Conservation (phyloP, 2,888 invertebrate genomes). For the Oxyteleia sp. region DNA sequence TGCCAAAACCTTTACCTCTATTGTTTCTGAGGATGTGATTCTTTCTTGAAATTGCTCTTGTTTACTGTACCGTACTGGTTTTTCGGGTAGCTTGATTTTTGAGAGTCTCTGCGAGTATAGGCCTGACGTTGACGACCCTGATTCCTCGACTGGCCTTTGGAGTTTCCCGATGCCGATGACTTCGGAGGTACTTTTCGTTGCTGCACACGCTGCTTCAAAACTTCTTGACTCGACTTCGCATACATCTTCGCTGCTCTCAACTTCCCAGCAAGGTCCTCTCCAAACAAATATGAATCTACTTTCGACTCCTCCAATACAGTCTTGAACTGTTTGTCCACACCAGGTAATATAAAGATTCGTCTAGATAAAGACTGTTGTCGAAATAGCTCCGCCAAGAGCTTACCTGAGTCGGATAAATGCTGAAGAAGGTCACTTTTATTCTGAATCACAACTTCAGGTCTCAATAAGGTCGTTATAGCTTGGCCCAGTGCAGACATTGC, state of each 20-base stretch:
- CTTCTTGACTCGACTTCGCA: conserved; percentile 6
- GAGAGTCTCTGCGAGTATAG: conserved; percentile 5
- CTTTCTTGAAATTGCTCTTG: no score
- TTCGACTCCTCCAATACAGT: conserved; percentile 21
- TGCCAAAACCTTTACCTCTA: no score
- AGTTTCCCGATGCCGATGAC: no score
- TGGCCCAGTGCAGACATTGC: conserved; percentile 39
- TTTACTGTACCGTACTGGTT: no score
- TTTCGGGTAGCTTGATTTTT: no score
- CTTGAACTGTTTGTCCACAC: conserved; percentile 3
- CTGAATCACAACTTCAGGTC: background rate
- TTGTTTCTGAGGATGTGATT: no score
- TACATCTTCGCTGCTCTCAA: conserved; percentile 25
- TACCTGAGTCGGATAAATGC: conserved; percentile 6
- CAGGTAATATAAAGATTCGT: conserved; percentile 17
- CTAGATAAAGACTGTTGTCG: conserved; percentile 12
- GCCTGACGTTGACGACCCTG: conserved; percentile 22
- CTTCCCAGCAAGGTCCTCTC: conserved; percentile 14
- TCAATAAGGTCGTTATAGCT: background rate
- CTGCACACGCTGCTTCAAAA: background rate
- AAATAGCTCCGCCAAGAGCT: conserved; percentile 15
- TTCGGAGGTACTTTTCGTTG: no score
- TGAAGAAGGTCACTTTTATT: background rate
- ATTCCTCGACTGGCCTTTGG: conserved; percentile 13
- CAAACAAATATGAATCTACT: conserved; percentile 31